Evolutionary conservation across 2,888 invertebrate genomes (phyloP).

Genomic region (Zeuzera pyrina): DNA sequence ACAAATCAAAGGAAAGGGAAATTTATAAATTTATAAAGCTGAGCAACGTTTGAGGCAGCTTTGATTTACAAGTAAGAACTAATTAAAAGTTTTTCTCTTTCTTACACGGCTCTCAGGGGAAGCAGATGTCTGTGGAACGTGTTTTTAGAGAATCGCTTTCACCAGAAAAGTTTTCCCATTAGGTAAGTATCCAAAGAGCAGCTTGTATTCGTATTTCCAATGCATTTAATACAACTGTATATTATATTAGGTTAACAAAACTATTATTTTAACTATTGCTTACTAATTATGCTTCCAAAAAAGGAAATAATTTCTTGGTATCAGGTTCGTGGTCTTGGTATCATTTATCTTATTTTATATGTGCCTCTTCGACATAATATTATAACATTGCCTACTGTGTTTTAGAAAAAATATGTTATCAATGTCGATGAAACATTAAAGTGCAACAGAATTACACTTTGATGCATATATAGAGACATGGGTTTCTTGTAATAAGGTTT

Average conservation of each 20-base stretch:
- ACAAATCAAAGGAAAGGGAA: slow-evolving; percentile 8
- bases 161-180: slow-evolving; percentile 19
- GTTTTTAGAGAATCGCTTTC: slow-evolving; percentile 19
- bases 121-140: slow-evolving; percentile 19
- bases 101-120: slow-evolving; percentile 4
- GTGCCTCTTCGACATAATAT: no score
- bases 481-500: no score
- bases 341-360: no score
- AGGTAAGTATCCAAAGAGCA: slow-evolving; percentile 14
- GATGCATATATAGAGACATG: no score
- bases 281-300: no score
- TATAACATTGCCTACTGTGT: no score
- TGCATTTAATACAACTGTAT: neutral
- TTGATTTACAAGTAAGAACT: slow-evolving; percentile 19
- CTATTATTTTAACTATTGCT: neutral
- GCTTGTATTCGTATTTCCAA: slow-evolving; percentile 6
- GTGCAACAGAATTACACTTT: no score
- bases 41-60: neutral
- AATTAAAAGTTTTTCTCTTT: slow-evolving; percentile 24
- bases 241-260: neutral
- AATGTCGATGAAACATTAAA: no score
- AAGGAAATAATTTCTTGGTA: no score
- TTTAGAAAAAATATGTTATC: no score
- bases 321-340: no score
- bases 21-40: slow-evolving; percentile 5